Conservation (phyloP, 2,113 vertebrate genomes). For the Cettia cetti region DNA sequence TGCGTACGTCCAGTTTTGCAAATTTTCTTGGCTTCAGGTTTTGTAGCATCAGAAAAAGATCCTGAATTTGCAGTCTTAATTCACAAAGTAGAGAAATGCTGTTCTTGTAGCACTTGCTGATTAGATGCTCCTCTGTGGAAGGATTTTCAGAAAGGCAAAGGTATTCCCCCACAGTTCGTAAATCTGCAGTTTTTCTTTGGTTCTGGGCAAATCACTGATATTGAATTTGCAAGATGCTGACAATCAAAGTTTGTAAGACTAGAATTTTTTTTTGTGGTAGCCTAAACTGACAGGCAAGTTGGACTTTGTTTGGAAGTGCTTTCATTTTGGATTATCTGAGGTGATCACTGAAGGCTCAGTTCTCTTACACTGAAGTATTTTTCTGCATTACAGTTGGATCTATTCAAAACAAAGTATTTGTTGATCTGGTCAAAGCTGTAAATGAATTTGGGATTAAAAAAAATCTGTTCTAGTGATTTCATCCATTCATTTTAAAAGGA, state of each 20-base stretch:
- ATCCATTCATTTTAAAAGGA: slow-evolving; percentile 62
- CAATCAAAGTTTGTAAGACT: not conserved
- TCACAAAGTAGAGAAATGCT: not conserved
- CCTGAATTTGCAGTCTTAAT: not conserved
- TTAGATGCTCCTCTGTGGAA: not conserved
- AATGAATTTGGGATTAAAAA: slow-evolving; percentile 28
- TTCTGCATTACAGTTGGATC: not conserved
- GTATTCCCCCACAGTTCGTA: not conserved
- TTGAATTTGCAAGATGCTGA: not conserved
- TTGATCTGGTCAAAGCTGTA: slow-evolving; percentile 43
- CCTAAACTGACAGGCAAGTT: not conserved
- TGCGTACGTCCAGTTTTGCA: not conserved
- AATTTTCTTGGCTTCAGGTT: not conserved
- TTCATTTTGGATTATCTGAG: not conserved
- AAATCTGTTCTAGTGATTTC: slow-evolving; percentile 48
- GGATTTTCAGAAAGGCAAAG: not conserved
- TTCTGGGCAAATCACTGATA: not conserved
- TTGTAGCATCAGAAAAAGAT: not conserved
- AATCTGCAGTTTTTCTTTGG: not conserved
- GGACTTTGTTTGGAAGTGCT: not conserved
- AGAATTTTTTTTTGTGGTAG: not conserved
- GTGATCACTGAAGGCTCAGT: not conserved
- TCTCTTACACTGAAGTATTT: not conserved
- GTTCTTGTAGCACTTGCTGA: not conserved
- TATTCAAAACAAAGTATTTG: slow-evolving; percentile 8